Percentiles rank a stretch among this genome's conserved stretches.
Evolutionary conservation across 2,888 invertebrate genomes (phyloP).

Genomic region (Apotomis turbidana): DNA sequence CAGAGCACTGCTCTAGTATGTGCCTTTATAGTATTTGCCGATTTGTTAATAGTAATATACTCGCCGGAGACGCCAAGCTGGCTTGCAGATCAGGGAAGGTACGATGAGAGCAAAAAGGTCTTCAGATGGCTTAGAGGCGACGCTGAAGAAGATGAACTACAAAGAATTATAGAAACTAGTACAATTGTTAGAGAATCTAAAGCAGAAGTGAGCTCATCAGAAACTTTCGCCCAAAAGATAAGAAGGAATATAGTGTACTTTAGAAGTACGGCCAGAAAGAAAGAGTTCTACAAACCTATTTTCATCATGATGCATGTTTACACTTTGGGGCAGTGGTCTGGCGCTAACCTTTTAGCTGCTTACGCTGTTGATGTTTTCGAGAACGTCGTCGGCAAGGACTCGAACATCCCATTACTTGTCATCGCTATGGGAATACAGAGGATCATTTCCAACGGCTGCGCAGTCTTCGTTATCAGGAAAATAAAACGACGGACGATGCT

Average conservation of each 20-base stretch:
- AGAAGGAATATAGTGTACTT: conserved; percentile 48
- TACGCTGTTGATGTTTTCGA: conserved; percentile 60
- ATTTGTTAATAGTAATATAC: conserved; percentile 63
- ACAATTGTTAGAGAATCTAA: conserved; percentile 57
- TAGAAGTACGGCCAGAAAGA: conserved; percentile 52
- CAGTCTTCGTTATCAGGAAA: conserved; percentile 59
- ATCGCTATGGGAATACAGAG: conserved; percentile 60
- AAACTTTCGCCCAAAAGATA: conserved; percentile 44
- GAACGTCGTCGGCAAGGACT: conserved; percentile 55
- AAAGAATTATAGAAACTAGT: conserved; percentile 62
- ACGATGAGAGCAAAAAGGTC: conserved; percentile 77
- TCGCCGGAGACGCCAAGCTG: conserved; percentile 86
- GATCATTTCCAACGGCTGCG: conserved; percentile 56
- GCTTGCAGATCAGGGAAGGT: conserved; percentile 81
- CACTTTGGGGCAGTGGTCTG: conserved; percentile 61
- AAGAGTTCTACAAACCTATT: conserved; percentile 65
- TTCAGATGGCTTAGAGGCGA: conserved; percentile 82
- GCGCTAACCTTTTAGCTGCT: conserved; percentile 59
- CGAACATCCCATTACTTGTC: conserved; percentile 54
- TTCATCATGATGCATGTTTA: conserved; percentile 65
- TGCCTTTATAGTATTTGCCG: conserved; percentile 66
- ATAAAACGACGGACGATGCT: conserved; percentile 60
- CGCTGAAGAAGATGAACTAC: conserved; percentile 65
- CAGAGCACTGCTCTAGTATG: conserved; percentile 76
- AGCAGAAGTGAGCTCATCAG: conserved; percentile 46